Evolutionary conservation across 2,797 vertebrate species (phyloP), one percentile per base, ranked within the genome.

Genomic region (Helicolenus hilgendorfi): DNA sequence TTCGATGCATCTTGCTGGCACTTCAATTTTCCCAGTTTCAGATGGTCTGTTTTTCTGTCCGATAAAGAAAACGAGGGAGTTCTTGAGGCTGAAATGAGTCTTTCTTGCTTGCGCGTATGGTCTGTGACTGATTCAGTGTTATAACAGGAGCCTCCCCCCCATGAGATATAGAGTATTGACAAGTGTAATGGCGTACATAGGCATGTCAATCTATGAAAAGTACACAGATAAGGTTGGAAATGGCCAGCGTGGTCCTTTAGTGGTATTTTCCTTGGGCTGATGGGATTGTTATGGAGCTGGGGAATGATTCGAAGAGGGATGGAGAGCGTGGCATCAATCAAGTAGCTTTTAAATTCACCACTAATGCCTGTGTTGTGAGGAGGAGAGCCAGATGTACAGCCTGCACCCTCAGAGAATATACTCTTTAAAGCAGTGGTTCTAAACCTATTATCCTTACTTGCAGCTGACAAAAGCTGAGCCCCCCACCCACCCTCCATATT

Each of bases 261-360:
- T 35, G n/a, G 63, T 77, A 67, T 75, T 90, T 91, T 86, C 79
- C 79, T 77, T 26, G 62, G 77, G 79, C 49, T 91, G 93, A 91
- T 90, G 84, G 83, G 91, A 82, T 88, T 92, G 86, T 90, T 91
- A 87, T 87, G 73, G 81, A 38, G 70, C 76, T 83, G 55, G 59
- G 71, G 85, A 94, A 87, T 85, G 49, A 90, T 89, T 84, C 79
- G 83, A 87, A 62, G 80, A 68, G 63, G 77, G 81, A 78, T 13
- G 59, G 75, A 89, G 65, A 87, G 72, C 15, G 18, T 69, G 79
- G 45, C 83, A 95, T 95, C 83, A 85, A 91, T 94, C 91, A 91
- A 64, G 65, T 49, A 33, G 92, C 90, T 86, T 93, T 92, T 92
- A 91, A 90, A 90, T 83, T 86, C 73, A 85, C 49, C 24, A 59